A percentile compares a stretch with the other conserved stretches of the same genome.
Conservation (phyloP, 2,113 vertebrate species). For the Crocuta crocuta region DNA sequence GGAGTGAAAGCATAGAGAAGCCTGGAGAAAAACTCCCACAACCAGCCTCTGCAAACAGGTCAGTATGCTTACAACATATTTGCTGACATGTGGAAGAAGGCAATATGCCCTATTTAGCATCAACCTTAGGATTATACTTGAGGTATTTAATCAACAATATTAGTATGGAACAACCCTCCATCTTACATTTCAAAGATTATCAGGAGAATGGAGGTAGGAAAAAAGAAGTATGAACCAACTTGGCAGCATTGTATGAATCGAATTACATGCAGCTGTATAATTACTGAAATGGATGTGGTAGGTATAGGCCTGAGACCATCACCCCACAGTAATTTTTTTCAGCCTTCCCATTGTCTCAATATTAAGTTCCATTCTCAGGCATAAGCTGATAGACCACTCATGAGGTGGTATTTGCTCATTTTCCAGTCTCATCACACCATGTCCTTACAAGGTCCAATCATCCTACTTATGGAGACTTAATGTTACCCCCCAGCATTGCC, state of each 20-base stretch:
- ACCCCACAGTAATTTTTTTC: neutral
- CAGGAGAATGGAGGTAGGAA: neutral
- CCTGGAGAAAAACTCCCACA: neutral
- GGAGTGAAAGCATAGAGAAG: neutral
- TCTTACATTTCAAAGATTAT: neutral
- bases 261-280: neutral
- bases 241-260: neutral
- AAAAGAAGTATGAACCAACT: neutral
- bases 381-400: neutral
- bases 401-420: neutral
- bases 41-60: neutral
- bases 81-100: neutral
- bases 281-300: neutral
- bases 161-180: neutral
- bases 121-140: neutral
- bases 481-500: neutral
- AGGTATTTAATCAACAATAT: neutral
- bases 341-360: neutral
- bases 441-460: neutral
- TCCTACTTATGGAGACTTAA: neutral
- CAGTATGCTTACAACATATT: neutral
- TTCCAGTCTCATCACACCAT: neutral
- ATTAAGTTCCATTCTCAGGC: neutral
- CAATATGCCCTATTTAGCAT: neutral
- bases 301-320: neutral